Percentiles rank a stretch among this genome's conserved stretches.
These are phyloP conservation scores for Cheilosia impressa DNA, from an alignment of 2,888 invertebrate species.

Conservation along the genomic window DNA sequence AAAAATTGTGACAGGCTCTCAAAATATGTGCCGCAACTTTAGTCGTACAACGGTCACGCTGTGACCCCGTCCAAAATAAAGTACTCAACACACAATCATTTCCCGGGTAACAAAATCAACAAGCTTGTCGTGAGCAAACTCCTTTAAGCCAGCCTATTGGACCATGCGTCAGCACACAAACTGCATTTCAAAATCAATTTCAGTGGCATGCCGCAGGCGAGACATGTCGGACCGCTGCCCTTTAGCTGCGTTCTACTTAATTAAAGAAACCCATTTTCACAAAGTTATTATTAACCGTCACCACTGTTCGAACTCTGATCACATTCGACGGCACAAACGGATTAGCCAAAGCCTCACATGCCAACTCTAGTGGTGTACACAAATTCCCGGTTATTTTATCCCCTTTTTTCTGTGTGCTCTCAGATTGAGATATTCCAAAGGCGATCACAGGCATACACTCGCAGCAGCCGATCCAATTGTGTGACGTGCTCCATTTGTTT, in stretches of 20 bases:
- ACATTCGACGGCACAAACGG: constrained; percentile 13
- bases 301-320: constrained; percentile 13
- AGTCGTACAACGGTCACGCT: too few relatives aligned
- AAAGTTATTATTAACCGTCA: constrained; percentile 4
- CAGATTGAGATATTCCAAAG: constrained; percentile 66
- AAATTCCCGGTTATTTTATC: background rate
- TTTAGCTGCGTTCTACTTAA: too few relatives aligned
- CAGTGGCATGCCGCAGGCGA: background rate
- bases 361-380: constrained; percentile 6
- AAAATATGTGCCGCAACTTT: too few relatives aligned
- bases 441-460: constrained; percentile 28
- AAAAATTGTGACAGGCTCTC: too few relatives aligned
- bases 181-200: too few relatives aligned
- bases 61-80: too few relatives aligned
- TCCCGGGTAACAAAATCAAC: too few relatives aligned
- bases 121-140: too few relatives aligned
- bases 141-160: too few relatives aligned
- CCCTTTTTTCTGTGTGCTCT: background rate
- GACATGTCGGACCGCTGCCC: background rate
- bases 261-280: background rate
- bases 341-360: constrained; percentile 41
- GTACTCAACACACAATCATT: too few relatives aligned
- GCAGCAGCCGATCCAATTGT: constrained; percentile 50
- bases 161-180: too few relatives aligned
- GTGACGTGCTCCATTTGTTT: constrained; percentile 70